Evolutionary conservation across 1,140 invertebrate genomes (phyloP), one percentile per base, ranked within the genome.

Genomic region (Caerostris darwini): DNA sequence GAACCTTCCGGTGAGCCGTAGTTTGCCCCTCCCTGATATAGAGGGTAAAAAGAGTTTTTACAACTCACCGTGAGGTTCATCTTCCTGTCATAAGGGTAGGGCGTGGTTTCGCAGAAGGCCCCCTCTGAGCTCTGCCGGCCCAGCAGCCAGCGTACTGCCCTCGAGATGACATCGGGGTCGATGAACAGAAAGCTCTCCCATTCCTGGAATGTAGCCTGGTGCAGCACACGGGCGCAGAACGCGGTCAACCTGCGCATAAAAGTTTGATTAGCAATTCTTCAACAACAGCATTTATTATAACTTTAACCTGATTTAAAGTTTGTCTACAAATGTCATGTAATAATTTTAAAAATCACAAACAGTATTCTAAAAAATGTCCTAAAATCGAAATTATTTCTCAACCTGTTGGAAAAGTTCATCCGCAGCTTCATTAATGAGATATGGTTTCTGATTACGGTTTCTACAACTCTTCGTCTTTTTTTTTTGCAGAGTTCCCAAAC

Each of bases 131-230:
- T 97, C 96, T 99, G 98, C 96, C 98, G 98, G 88, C 97, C 96
- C 90, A 99, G 95, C 1, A 99, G 95, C 98, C 98, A 99, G 1
- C 97, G 96, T 12, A 98, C 97, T 7, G 98, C 97, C 95, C 97
- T 97, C 2, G 97, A 96, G 95, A 99, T 98, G 0, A 99, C 97
- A 95, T 96, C 94, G 0, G 98, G 97, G 96, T 99, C 98, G 94
- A 99, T 98, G 95, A 98, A 99, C 14, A 99, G 97, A 95, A 97
- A 98, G 96, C 98, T 98, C 96, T 99, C 98, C 98, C 98, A 99
- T 95, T 99, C 98, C 81, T 95, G 95, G 96, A 98, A 98, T 59
- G 97, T 98, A 0, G 98, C 98, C 95, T 98, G 98, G 95, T 98
- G 98, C 95, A 99, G 97, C 53, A 98, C 97, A 94, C 98, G 97